Percentiles rank a stretch among this genome's conserved stretches.
Evolutionary conservation across 1,140 invertebrate genomes (phyloP).

Genomic region (Pseudobourletiella spinata): DNA sequence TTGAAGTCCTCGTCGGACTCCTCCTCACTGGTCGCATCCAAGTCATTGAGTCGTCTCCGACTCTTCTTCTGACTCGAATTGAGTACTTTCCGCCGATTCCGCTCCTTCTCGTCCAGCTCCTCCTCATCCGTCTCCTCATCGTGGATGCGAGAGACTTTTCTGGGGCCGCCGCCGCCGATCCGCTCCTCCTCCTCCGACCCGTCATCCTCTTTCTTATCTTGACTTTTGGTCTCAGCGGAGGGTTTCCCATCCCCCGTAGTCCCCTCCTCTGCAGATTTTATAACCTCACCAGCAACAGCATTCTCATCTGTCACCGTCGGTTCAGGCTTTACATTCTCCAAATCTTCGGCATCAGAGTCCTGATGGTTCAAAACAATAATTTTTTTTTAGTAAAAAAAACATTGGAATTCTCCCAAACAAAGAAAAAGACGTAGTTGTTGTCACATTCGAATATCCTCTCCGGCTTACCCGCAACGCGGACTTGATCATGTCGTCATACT

Average conservation of each 20-base stretch:
- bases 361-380: no score
- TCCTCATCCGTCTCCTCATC: constrained; percentile 46
- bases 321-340: no score
- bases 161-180: neutral
- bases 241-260: neutral
- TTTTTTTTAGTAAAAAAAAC: no score
- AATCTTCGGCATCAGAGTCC: no score
- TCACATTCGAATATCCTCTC: no score
- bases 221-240: constrained; percentile 38
- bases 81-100: constrained; percentile 19
- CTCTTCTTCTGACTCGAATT: constrained; percentile 22
- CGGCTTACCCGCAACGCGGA: constrained; percentile 71
- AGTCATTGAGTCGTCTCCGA: constrained; percentile 55
- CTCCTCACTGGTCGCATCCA: constrained; percentile 69
- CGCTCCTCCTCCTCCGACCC: constrained; percentile 5
- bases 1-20: constrained; percentile 79
- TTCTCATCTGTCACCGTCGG: no score
- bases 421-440: no score
- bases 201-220: constrained; percentile 46
- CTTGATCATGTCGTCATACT: constrained; percentile 89
- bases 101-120: constrained; percentile 36
- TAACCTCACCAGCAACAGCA: neutral
- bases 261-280: neutral
- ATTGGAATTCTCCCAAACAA: no score
- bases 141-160: neutral